Percentiles rank a stretch among this genome's conserved stretches.
phyloP scores from a whole-genome alignment of 1,140 invertebrate genomes.

The Scaptomyza montana region DNA sequence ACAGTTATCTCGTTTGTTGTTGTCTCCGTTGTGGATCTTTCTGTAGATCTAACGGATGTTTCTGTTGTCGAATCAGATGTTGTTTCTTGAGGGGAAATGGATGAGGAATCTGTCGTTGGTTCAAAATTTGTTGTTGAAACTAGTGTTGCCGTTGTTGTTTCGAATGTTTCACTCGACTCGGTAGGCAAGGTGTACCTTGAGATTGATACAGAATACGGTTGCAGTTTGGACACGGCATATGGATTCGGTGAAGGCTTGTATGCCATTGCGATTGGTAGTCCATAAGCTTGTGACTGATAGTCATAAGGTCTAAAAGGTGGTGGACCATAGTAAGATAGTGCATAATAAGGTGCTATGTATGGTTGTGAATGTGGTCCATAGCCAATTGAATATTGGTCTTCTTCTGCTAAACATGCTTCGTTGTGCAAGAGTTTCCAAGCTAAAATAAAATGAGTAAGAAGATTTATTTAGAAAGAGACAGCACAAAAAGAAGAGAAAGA shows the following conservation, averaged over 20 bases:
- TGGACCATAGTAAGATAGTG: not conserved
- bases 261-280: too few relatives aligned
- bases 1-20: not conserved
- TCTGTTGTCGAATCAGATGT: slow-evolving; percentile 1
- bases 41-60: not conserved
- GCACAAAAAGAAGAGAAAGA: too few relatives aligned
- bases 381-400: not conserved
- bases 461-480: not conserved
- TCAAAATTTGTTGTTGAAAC: too few relatives aligned
- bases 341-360: not conserved
- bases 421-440: slow-evolving; percentile 18
- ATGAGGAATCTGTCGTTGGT: too few relatives aligned
- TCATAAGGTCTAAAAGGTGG: not conserved
- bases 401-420: not conserved
- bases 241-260: not conserved
- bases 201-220: slow-evolving; percentile 13
- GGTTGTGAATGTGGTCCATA: not conserved
- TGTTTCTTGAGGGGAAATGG: too few relatives aligned
- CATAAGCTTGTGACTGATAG: not conserved
- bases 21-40: not conserved
- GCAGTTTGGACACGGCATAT: not conserved
- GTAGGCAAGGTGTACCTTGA: slow-evolving; percentile 18
- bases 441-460: not conserved
- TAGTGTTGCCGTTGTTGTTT: not conserved
- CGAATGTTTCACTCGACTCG: slow-evolving; percentile 1